Percentiles rank a stretch among this genome's conserved stretches.
Conservation (phyloP, 1,140 invertebrate genomes). For the Drosophila orena region DNA sequence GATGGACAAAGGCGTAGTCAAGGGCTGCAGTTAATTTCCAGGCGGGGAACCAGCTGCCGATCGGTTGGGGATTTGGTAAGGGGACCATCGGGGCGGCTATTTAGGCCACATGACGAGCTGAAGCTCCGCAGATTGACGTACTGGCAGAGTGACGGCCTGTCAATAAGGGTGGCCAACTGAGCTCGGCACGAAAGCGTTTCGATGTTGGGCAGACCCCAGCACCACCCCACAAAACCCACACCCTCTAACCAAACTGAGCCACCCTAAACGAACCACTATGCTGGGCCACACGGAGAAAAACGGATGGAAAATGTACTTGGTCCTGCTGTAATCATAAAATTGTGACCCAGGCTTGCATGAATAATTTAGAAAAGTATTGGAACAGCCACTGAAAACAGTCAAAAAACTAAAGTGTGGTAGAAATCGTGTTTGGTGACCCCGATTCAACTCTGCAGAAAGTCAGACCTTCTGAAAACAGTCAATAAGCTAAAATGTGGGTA, state of each 20-base stretch:
- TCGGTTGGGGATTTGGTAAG: background rate
- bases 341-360: background rate
- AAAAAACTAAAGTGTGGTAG: too few relatives aligned
- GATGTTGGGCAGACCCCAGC: constrained; percentile 39
- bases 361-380: background rate
- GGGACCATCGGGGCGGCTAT: constrained; percentile 3
- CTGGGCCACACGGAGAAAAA: background rate
- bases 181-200: constrained; percentile 46
- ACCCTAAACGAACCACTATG: background rate
- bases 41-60: constrained; percentile 1
- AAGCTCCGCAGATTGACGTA: constrained; percentile 35
- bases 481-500: too few relatives aligned
- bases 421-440: background rate
- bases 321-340: too few relatives aligned
- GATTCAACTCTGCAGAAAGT: too few relatives aligned
- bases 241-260: background rate
- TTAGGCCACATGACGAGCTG: constrained; percentile 21
- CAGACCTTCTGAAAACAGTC: too few relatives aligned
- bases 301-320: background rate
- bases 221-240: too few relatives aligned
- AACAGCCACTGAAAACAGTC: too few relatives aligned
- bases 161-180: constrained; percentile 31
- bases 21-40: constrained; percentile 22
- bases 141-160: constrained; percentile 49
- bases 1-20: background rate